Base-by-base conservation (phyloP, 2,797 vertebrate species). In the Gastrophryne carolinensis region DNA sequence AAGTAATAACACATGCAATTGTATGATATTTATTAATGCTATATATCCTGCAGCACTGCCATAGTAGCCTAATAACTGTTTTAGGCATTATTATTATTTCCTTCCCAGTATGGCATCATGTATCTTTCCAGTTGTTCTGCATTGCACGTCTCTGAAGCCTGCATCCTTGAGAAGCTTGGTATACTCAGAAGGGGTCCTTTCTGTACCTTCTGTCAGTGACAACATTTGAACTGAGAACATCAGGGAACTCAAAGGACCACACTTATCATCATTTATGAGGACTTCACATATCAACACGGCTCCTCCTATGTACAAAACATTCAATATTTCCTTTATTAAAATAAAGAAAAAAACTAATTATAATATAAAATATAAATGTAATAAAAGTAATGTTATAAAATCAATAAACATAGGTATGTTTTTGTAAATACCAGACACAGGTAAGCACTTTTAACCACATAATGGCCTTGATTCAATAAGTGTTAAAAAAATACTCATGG, bases 161-260 rank as follows among this genome's bases (percentile, higher is more conserved):
- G 90, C 89, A 9, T 87, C 81, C 9, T 80, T n/a, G 1, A 95
- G 84, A 70, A 95, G 89, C 21, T 79, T 80, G 4, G 69, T 56
- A 80, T 92, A 95, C 81, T 93, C 88, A 2, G 85, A 79, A 29
- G 86, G 82, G 19, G 87, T 93, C 76, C 91, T 68, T 82, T 97
- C 94, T 56, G 86, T 88, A 7, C 94, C 94, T 86, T 96, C 94
- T 0, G 94, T 94, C 90, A 95, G 94, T 1, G 96, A 88, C 79
- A 98, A 84, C 94, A 95, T 94, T 82, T 95, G 95, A 66, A 96
- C 83, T 0, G 91, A 96, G 82, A 91, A 94, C 19, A 97, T 89
- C 10, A 95, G 94, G 0, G 86, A 90, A 1, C 89, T 94, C 21
- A 94, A 62, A 0, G 94, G 94, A 75, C 95, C 87, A 83, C 91